Percentiles rank a stretch among this genome's conserved stretches.
These are phyloP conservation scores for Paradisaea rubra DNA, from an alignment of 2,113 vertebrate genomes.

Conservation along the genomic window DNA sequence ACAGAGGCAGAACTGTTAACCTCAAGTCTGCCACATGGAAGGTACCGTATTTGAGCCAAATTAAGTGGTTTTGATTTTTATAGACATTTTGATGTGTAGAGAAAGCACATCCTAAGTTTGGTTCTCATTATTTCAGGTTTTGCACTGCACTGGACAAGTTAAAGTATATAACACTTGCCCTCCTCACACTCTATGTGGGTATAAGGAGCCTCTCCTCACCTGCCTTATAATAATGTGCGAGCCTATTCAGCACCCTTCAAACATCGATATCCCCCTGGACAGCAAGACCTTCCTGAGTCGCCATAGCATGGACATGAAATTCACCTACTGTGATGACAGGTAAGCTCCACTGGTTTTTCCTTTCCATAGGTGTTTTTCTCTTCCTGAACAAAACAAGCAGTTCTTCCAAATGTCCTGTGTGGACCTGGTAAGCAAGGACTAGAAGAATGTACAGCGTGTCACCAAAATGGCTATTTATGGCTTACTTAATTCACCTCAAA, in stretches of 20 bases:
- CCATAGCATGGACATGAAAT: constrained; percentile 97
- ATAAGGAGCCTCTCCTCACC: constrained; percentile 85
- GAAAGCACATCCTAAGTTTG: not conserved
- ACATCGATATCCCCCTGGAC: constrained; percentile 87
- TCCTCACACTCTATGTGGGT: constrained; percentile 79
- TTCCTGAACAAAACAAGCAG: not conserved
- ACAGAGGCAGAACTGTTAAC: constrained; percentile 87
- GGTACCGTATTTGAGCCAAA: constrained; percentile 65
- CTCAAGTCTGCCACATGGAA: constrained; percentile 95
- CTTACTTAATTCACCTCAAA: not conserved
- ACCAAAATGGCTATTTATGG: not conserved
- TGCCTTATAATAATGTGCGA: constrained; percentile 90
- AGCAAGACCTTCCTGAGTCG: constrained; percentile 92
- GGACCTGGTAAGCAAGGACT: not conserved
- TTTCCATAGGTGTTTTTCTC: not conserved
- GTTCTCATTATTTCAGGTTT: constrained; percentile 74
- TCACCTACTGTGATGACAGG: constrained; percentile 95
- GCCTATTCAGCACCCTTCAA: constrained; percentile 92
- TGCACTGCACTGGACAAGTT: constrained; percentile 88
- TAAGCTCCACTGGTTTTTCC: constrained; percentile 1
- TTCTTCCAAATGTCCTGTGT: not conserved
- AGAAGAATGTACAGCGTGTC: not conserved
- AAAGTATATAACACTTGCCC: constrained; percentile 75
- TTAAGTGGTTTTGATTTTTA: not conserved
- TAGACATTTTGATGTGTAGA: not conserved